Evolutionary conservation across 2,797 vertebrate genomes (phyloP).

Genomic region (Pangasius macronema): DNA sequence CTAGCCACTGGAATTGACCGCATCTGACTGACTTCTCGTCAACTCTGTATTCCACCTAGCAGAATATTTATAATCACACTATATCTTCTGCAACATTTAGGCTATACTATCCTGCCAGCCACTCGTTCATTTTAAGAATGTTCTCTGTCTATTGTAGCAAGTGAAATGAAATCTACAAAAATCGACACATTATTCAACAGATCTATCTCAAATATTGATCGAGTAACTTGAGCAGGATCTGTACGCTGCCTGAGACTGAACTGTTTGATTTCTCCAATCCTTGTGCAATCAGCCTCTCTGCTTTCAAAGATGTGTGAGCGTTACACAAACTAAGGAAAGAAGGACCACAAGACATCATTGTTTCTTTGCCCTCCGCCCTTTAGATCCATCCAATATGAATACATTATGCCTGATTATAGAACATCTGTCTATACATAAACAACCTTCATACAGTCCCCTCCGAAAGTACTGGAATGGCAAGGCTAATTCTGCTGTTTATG

Average conservation of each 20-base stretch:
- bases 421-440: background rate
- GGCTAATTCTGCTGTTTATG: background rate
- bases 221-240: background rate
- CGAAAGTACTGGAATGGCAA: background rate
- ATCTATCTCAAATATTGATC: background rate
- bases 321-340: constrained; percentile 5
- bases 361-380: background rate
- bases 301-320: background rate
- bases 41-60: background rate
- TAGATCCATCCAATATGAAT: constrained; percentile 1
- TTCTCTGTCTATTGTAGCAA: background rate
- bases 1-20: background rate
- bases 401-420: background rate
- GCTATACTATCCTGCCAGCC: background rate
- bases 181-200: constrained; percentile 6
- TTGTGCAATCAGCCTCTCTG: background rate
- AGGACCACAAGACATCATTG: background rate
- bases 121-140: background rate
- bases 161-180: background rate
- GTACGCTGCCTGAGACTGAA: background rate
- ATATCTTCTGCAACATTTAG: background rate
- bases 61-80: background rate
- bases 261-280: background rate
- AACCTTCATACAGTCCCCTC: background rate
- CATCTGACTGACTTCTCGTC: constrained; percentile 1